phyloP scores from a whole-genome alignment of 64 coral and sea anemone genomes.

The Actinia tenebrosa region DNA sequence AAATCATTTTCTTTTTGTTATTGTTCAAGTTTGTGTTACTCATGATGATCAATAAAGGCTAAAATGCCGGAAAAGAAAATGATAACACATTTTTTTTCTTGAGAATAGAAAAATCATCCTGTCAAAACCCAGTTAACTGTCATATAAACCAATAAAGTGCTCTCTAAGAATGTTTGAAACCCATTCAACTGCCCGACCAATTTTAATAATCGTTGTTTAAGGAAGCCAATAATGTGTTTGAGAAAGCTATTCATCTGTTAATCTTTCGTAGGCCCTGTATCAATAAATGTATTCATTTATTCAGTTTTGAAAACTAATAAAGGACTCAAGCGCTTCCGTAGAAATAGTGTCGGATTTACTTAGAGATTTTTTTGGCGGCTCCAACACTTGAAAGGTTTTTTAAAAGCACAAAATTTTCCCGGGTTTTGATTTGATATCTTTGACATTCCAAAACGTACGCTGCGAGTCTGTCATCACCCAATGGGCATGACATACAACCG shows the following conservation, averaged over 20 bases:
- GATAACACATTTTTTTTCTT: too few species aligned
- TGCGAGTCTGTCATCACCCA: background rate
- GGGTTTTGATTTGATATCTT: background rate
- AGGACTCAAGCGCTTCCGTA: background rate
- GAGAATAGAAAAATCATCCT: background rate
- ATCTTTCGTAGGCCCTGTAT: background rate
- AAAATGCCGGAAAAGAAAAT: background rate
- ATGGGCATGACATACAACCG: background rate
- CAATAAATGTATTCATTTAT: background rate
- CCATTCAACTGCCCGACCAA: conserved; percentile 5
- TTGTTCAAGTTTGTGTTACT: too few species aligned
- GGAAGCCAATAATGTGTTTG: background rate
- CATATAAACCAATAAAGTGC: background rate
- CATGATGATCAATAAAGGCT: too few species aligned
- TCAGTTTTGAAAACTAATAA: background rate
- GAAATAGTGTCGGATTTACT: background rate
- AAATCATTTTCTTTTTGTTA: too few species aligned
- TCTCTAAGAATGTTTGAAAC: background rate
- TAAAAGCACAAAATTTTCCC: background rate
- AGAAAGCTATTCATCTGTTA: background rate
- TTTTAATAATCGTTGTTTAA: background rate
- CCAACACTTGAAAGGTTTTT: background rate
- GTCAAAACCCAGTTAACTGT: conserved; percentile 4
- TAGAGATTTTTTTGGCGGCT: background rate
- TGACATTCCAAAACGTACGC: conserved; percentile 1